Conservation (phyloP, 2,888 invertebrate species). For the Hybos culiciformis region DNA sequence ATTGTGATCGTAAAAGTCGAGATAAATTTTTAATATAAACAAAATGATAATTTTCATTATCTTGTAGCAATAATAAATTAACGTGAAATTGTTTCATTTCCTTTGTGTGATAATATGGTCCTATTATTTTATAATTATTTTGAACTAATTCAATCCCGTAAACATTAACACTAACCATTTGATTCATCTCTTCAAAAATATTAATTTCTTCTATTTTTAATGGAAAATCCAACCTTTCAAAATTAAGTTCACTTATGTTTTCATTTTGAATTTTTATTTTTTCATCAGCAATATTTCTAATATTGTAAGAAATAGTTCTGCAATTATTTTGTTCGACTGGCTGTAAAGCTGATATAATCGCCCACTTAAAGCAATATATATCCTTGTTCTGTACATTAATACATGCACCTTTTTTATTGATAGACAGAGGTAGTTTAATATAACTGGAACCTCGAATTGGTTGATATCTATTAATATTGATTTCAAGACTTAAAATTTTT, state of each 20-base stretch:
- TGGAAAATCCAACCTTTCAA: background rate
- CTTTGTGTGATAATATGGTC: background rate
- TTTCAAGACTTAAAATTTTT: conserved; percentile 7
- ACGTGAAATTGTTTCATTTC: background rate
- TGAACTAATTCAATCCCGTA: background rate
- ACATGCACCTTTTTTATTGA: too few species aligned
- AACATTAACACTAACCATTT: background rate
- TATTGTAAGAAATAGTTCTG: too few species aligned
- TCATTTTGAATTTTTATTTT: too few species aligned
- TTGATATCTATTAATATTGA: conserved; percentile 9
- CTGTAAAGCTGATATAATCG: conserved; percentile 16
- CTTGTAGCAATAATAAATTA: background rate
- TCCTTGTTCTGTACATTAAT: conserved; percentile 17
- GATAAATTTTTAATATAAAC: background rate
- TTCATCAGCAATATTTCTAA: too few species aligned
- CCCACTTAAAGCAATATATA: conserved; percentile 18
- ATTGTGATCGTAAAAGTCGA: background rate
- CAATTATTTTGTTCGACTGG: too few species aligned
- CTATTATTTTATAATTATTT: background rate
- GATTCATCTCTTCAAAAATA: background rate
- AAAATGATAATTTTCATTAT: background rate
- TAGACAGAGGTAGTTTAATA: conserved; percentile 1
- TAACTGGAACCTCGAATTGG: conserved; percentile 11
- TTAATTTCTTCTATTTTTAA: background rate
- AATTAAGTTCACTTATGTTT: background rate